Conservation (phyloP, 2,113 vertebrate species). For the Nansenia antarctica region DNA sequence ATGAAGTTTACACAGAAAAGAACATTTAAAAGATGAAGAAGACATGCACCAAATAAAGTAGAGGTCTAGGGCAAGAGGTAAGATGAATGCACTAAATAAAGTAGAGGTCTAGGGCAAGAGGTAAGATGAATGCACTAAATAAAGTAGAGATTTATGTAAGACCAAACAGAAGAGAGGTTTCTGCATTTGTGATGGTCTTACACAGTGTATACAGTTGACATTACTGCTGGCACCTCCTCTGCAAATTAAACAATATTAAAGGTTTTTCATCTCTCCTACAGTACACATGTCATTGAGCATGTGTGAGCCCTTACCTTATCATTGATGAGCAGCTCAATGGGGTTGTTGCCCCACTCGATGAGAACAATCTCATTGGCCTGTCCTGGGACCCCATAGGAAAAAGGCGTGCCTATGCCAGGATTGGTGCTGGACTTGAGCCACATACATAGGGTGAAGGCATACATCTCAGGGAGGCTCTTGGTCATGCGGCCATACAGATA, state of each 20-base stretch:
- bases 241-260: no score
- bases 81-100: no score
- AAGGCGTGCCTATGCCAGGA: slow-evolving; percentile 93
- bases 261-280: not conserved
- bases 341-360: slow-evolving; percentile 98
- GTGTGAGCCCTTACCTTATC: slow-evolving; percentile 83
- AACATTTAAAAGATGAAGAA: not conserved
- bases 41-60: not conserved
- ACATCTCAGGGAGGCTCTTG: slow-evolving; percentile 95
- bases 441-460: slow-evolving; percentile 95
- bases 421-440: slow-evolving; percentile 94
- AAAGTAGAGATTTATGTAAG: no score
- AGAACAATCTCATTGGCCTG: slow-evolving; percentile 98
- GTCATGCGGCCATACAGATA: slow-evolving; percentile 95
- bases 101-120: no score
- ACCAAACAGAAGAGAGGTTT: no score
- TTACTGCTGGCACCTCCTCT: no score
- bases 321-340: slow-evolving; percentile 94
- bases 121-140: no score
- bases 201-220: no score
- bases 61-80: no score
- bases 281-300: not conserved
- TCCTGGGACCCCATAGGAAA: slow-evolving; percentile 93
- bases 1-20: not conserved
- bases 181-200: no score